Percentiles rank a stretch among this genome's conserved stretches.
Conservation (phyloP, 2,888 invertebrate species). For the Microdon myrmicae region DNA sequence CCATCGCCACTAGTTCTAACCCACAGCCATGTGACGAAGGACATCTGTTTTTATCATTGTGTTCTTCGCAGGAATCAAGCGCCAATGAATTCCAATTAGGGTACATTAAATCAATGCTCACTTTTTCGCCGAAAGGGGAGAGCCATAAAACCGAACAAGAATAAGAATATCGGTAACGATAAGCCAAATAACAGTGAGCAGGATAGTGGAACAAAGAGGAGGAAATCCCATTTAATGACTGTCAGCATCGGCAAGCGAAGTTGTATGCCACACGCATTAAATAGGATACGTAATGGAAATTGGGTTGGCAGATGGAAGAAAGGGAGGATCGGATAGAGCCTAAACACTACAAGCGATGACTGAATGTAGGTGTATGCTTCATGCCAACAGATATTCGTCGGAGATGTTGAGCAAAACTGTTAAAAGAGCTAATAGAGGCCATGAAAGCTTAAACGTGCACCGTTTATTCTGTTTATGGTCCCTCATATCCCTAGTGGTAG, state of each 20-base stretch:
- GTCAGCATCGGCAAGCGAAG: constrained; percentile 9
- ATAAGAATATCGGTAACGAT: constrained; percentile 6
- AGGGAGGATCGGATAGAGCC: too few relatives aligned
- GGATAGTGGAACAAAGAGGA: constrained; percentile 5
- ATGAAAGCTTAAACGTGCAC: too few relatives aligned
- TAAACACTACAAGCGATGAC: too few relatives aligned
- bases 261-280: constrained; percentile 8
- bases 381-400: too few relatives aligned
- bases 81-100: constrained; percentile 42
- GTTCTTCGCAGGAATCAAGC: constrained; percentile 31
- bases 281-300: constrained; percentile 7
- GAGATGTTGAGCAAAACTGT: too few relatives aligned
- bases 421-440: too few relatives aligned
- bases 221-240: constrained; percentile 35
- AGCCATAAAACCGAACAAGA: background rate
- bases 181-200: constrained; percentile 2
- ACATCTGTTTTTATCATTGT: constrained; percentile 29
- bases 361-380: too few relatives aligned
- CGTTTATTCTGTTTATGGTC: too few relatives aligned
- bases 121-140: constrained; percentile 2
- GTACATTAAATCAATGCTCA: constrained; percentile 43
- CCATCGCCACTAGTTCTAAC: too few relatives aligned
- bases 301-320: too few relatives aligned
- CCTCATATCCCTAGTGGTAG: too few relatives aligned
- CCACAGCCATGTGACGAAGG: too few relatives aligned